Percentiles rank a stretch among this genome's conserved stretches.
Conservation (phyloP, 2,888 invertebrate genomes). For the Agonopterix arenella region DNA sequence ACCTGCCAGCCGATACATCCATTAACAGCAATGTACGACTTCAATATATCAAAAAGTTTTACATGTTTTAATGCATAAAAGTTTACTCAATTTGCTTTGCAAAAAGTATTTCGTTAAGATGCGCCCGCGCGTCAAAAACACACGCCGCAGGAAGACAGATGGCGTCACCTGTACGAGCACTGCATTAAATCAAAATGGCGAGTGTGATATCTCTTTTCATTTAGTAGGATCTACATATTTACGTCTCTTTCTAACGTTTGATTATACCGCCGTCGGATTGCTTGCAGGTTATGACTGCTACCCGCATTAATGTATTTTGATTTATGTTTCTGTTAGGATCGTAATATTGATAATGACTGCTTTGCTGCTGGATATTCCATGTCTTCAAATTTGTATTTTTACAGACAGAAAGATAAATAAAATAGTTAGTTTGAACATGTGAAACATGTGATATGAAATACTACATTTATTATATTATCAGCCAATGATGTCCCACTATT, state of each 20-base stretch:
- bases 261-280: constrained; percentile 32
- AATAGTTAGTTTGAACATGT: too few relatives aligned
- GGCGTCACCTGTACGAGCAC: constrained; percentile 36
- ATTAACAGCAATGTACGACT: constrained; percentile 6
- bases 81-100: constrained; percentile 15
- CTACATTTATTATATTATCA: too few relatives aligned
- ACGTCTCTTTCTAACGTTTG: constrained; percentile 27
- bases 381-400: too few relatives aligned
- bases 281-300: constrained; percentile 35
- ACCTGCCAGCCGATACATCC: constrained; percentile 2
- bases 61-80: constrained; percentile 15
- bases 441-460: too few relatives aligned
- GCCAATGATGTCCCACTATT: too few relatives aligned
- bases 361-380: background rate
- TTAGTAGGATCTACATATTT: constrained; percentile 8
- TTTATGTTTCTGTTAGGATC: constrained; percentile 36
- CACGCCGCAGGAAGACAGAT: constrained; percentile 33
- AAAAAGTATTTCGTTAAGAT: constrained; percentile 11
- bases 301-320: constrained; percentile 49
- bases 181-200: constrained; percentile 53
- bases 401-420: too few relatives aligned
- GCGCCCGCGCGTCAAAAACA: constrained; percentile 25
- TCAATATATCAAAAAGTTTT: constrained; percentile 11
- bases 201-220: constrained; percentile 18
- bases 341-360: background rate